Evolutionary conservation across 1,140 invertebrate species (phyloP).

Genomic region (Macrostomum lignano): DNA sequence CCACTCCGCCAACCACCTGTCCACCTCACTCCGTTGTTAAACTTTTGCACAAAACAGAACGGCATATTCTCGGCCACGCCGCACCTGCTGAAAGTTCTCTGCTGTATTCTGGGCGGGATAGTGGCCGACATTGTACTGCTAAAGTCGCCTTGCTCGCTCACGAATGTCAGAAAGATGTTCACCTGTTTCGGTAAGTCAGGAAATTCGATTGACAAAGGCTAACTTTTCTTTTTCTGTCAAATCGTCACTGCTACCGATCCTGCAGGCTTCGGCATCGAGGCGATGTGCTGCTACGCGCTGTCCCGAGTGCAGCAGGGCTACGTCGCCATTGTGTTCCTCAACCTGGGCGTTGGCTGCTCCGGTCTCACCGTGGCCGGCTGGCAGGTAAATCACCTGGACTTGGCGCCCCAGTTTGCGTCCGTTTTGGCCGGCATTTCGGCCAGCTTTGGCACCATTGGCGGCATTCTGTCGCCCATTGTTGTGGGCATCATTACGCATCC

Average conservation of each 20-base stretch:
- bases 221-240: not conserved
- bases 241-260: too few relatives aligned
- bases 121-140: conserved; percentile 14
- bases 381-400: conserved; percentile 19
- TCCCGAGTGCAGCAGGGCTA: conserved; percentile 7
- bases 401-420: conserved; percentile 13
- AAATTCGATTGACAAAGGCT: not conserved
- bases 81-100: conserved; percentile 13
- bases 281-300: conserved; percentile 10
- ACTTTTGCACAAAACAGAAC: conserved; percentile 11
- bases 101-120: conserved; percentile 12
- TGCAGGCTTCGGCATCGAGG: conserved; percentile 13
- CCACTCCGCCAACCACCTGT: too few relatives aligned
- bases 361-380: conserved; percentile 16
- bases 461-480: conserved; percentile 12
- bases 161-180: conserved; percentile 15
- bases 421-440: conserved; percentile 14
- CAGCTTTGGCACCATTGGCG: conserved; percentile 12
- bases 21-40: not conserved
- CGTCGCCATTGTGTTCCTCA: conserved; percentile 11
- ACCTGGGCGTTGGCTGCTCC: conserved; percentile 12
- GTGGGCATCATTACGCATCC: conserved; percentile 12
- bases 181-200: conserved; percentile 11
- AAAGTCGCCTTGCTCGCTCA: conserved; percentile 9
- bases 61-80: conserved; percentile 16